phyloP scores from a whole-genome alignment of 2,888 invertebrate species.

The Deilephila porcellus region DNA sequence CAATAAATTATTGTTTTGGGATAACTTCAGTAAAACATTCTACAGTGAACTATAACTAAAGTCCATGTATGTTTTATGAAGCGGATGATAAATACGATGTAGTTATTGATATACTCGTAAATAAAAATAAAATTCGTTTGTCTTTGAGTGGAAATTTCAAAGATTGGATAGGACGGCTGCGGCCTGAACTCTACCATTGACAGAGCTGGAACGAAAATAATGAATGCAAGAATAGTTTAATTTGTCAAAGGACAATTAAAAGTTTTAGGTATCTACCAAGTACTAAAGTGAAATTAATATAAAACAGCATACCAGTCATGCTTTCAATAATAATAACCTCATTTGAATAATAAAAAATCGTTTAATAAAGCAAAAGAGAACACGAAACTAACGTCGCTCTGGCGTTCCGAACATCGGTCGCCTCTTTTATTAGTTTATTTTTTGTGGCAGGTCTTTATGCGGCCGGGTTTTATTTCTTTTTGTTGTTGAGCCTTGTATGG shows the following conservation, averaged over 20 bases:
- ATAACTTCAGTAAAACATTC: not conserved
- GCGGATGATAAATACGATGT: too few species aligned
- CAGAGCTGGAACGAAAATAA: too few species aligned
- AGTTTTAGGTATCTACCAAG: not conserved
- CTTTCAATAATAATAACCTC: not conserved
- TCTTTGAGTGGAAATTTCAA: too few species aligned
- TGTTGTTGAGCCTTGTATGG: conserved; percentile 70
- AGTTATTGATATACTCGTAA: too few species aligned
- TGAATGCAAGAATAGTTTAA: too few species aligned
- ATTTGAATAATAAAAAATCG: conserved; percentile 13
- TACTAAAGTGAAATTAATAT: not conserved
- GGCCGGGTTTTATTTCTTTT: conserved; percentile 68
- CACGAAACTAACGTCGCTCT: conserved; percentile 51
- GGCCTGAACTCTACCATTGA: too few species aligned
- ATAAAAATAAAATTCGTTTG: too few species aligned
- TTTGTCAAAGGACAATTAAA: not conserved
- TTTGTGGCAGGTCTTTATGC: conserved; percentile 78
- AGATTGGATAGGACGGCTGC: too few species aligned
- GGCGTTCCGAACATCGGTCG: conserved; percentile 64
- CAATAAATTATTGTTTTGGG: not conserved
- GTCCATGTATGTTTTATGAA: too few species aligned
- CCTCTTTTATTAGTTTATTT: conserved; percentile 71
- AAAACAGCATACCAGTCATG: not conserved
- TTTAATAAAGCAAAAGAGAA: conserved; percentile 28
- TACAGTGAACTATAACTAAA: not conserved